Conservation (phyloP, 2,797 vertebrate genomes). For the Arrhamphus sclerolepis region DNA sequence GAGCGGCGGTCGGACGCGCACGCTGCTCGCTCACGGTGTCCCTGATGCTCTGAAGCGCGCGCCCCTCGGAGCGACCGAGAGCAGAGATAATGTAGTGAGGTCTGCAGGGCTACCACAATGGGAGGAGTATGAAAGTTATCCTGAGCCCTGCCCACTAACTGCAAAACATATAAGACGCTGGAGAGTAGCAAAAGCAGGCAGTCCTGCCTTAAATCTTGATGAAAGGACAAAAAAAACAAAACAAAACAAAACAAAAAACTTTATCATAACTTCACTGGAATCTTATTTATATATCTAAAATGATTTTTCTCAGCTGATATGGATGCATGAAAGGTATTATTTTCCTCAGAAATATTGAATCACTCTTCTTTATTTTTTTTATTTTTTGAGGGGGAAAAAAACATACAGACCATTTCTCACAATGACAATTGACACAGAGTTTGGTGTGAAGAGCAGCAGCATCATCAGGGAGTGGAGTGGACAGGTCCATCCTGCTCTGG, state of each 20-base stretch:
- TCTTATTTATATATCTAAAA: constrained; percentile 28
- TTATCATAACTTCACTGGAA: constrained; percentile 24
- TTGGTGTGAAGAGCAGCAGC: constrained; percentile 74
- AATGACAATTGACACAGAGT: constrained; percentile 75
- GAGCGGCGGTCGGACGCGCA: constrained; percentile 17
- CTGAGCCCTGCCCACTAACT: constrained; percentile 81
- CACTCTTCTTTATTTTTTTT: constrained; percentile 16
- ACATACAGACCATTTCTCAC: constrained; percentile 21
- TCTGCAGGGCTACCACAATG: constrained; percentile 79
- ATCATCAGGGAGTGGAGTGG: constrained; percentile 79
- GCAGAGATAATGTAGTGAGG: constrained; percentile 58
- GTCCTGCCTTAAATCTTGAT: constrained; percentile 69
- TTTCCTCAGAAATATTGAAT: constrained; percentile 14
- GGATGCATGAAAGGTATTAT: constrained; percentile 30
- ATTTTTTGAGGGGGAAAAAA: constrained; percentile 22
- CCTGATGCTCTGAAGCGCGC: constrained; percentile 40
- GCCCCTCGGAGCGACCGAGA: constrained; percentile 51
- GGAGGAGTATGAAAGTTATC: constrained; percentile 82
- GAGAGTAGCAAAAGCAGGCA: constrained; percentile 64
- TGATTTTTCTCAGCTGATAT: constrained; percentile 38
- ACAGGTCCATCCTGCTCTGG: constrained; percentile 83
- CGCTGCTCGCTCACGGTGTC: constrained; percentile 41
- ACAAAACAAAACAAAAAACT: constrained; percentile 10
- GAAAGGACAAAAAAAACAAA: constrained; percentile 36
- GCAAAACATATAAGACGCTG: constrained; percentile 82